phyloP scores from a whole-genome alignment of 2,888 invertebrate species.

The Thereva unica region DNA sequence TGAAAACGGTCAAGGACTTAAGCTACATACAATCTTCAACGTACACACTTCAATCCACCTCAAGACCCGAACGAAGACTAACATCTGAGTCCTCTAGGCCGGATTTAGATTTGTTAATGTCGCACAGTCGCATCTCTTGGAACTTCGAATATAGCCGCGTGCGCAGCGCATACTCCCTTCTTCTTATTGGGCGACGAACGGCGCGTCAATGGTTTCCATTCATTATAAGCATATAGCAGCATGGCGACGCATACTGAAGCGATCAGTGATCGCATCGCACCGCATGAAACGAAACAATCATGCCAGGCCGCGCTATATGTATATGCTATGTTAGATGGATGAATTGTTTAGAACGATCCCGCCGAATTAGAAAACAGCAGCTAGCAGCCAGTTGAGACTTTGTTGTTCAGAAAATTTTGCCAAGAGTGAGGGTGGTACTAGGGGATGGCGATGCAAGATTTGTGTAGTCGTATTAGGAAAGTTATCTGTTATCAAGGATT shows the following conservation, averaged over 20 bases:
- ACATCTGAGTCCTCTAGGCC: constrained; percentile 19
- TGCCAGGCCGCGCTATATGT: no score
- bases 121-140: constrained; percentile 10
- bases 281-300: no score
- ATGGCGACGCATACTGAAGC: constrained; percentile 6
- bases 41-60: constrained; percentile 21
- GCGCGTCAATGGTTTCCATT: constrained; percentile 33
- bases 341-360: no score
- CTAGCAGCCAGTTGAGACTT: no score
- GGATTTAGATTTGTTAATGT: constrained; percentile 33
- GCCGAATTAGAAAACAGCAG: no score
- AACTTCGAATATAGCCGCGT: constrained; percentile 19
- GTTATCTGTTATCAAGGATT: no score
- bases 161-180: constrained; percentile 28
- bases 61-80: constrained; percentile 30
- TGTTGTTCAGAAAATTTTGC: no score
- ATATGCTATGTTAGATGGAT: no score
- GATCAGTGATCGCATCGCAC: no score
- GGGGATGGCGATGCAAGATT: no score
- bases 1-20: neutral
- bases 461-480: no score
- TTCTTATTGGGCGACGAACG: constrained; percentile 23
- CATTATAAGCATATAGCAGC: constrained; percentile 28
- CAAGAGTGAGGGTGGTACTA: no score
- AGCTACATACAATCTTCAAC: neutral